Base-by-base conservation (phyloP, 2,888 invertebrate genomes). In the Cerceris ruficornis region DNA sequence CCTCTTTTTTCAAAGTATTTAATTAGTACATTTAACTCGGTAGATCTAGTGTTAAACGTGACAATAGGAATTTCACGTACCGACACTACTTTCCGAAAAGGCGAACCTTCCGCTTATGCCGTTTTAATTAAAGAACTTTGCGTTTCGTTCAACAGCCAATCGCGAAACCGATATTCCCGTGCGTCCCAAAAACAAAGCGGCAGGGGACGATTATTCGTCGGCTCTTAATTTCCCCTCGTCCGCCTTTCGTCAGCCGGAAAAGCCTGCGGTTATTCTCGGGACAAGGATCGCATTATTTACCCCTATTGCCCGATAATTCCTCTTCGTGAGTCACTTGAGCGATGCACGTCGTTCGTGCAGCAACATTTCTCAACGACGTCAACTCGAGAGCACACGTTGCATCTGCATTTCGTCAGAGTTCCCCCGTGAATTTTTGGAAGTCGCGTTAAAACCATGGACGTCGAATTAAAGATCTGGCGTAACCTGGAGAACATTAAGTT, bases 391-490 rank as follows among this genome's bases (percentile, higher is more conserved):
- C 14, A 52, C 17, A 46, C 13, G 13, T 46, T 69, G 14, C 42
- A 41, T 60, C 42, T 28, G 52, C 28, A 62, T 14, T 61, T 42
- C n/a, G 43, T 50, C 62, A 17, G 9, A n/a, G 9, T 42, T 13
- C 46, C 6, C 55, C 13, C 49, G 42, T 41, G 13, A 9, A 15
- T 28, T 17, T 55, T 55, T 17, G 17, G 7, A 17, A 55, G 17
- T 55, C 55, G 14, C 7, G 46, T 14, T 7, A 14, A 55, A 17
- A 46, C 9, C 14, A 88, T 88, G 88, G 84, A 86, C 28, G 80
- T 85, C 69, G 88, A 88, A 17, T 73, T 81, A 28, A 89, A 86
- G 54, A 86, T 89, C 72, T 89, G 88, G 84, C 88, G 82, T 28
- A 88, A 80, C 59, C 70, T 89, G 39, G 80, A 81, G n/a, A 78